Conservation (phyloP, 2,797 vertebrate species). For the Macropodus opercularis region DNA sequence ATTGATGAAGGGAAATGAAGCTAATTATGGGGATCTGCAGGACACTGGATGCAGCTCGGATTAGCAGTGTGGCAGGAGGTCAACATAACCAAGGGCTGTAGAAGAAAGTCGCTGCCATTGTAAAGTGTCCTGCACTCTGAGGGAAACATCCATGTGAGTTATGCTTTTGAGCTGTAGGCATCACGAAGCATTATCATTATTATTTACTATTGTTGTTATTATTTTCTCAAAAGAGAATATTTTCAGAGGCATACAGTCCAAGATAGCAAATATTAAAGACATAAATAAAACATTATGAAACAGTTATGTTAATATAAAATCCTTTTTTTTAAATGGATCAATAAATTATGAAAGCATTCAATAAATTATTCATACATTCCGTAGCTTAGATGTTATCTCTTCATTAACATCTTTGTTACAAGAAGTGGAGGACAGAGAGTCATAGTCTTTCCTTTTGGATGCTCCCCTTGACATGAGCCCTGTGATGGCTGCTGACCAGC, state of each 20-base stretch:
- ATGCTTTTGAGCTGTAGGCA: constrained; percentile 1
- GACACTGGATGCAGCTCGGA: constrained; percentile 44
- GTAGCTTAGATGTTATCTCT: constrained; percentile 30
- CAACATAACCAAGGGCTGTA: constrained; percentile 43
- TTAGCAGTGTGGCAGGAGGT: constrained; percentile 55
- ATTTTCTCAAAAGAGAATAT: too few species aligned
- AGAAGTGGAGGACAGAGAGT: background rate
- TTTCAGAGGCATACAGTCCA: constrained; percentile 1
- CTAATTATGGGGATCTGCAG: constrained; percentile 62
- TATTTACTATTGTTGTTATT: too few species aligned
- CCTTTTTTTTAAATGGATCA: constrained; percentile 30
- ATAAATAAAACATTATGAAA: constrained; percentile 48
- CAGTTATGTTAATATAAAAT: constrained; percentile 26
- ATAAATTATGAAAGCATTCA: constrained; percentile 23
- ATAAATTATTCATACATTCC: constrained; percentile 37
- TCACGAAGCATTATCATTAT: too few species aligned
- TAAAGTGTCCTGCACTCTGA: constrained; percentile 26
- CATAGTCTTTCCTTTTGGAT: background rate
- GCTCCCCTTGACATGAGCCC: background rate
- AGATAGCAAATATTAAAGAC: constrained; percentile 36
- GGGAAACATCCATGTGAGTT: constrained; percentile 1
- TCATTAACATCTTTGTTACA: constrained; percentile 16
- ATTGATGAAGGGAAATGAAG: constrained; percentile 42
- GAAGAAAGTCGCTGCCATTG: constrained; percentile 30
- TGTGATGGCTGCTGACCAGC: constrained; percentile 1